A percentile compares a stretch with the other conserved stretches of the same genome.
Conservation (phyloP, 2,888 invertebrate species). For the Diabrotica balteata region DNA sequence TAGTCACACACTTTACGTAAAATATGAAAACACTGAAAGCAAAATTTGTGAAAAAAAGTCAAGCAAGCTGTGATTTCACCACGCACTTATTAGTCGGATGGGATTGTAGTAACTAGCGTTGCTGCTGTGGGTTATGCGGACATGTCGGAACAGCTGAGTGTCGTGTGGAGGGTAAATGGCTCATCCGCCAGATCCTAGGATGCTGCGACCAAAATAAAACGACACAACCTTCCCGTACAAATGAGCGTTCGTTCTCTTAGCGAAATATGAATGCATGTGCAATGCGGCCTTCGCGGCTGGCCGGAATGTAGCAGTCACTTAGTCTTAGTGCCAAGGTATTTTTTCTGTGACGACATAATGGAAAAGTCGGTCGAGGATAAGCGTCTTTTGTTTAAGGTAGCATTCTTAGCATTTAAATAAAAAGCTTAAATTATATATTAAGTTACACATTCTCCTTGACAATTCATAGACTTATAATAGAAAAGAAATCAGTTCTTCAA, state of each 20-base stretch:
- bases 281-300: constrained; percentile 17
- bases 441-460: background rate
- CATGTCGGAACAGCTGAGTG: constrained; percentile 48
- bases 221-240: constrained; percentile 14
- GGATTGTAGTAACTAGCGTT: constrained; percentile 31
- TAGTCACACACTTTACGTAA: constrained; percentile 1
- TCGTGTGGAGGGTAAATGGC: constrained; percentile 37
- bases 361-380: constrained; percentile 18
- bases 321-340: constrained; percentile 21
- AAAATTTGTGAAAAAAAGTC: constrained; percentile 7
- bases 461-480: background rate
- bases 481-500: too few relatives aligned
- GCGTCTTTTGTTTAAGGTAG: constrained; percentile 4
- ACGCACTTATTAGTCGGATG: constrained; percentile 28
- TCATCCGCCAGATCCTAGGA: constrained; percentile 37
- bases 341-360: constrained; percentile 17
- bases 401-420: constrained; percentile 3
- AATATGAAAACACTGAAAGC: background rate
- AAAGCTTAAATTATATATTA: background rate
- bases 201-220: constrained; percentile 41
- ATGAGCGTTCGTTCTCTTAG: constrained; percentile 1
- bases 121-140: constrained; percentile 17
- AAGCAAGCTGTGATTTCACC: constrained; percentile 23
- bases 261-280: constrained; percentile 22
- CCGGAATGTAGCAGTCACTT: constrained; percentile 20